These are phyloP conservation scores for Ametastegia equiseti DNA, from an alignment of 2,888 invertebrate species.

Conservation along the genomic window DNA sequence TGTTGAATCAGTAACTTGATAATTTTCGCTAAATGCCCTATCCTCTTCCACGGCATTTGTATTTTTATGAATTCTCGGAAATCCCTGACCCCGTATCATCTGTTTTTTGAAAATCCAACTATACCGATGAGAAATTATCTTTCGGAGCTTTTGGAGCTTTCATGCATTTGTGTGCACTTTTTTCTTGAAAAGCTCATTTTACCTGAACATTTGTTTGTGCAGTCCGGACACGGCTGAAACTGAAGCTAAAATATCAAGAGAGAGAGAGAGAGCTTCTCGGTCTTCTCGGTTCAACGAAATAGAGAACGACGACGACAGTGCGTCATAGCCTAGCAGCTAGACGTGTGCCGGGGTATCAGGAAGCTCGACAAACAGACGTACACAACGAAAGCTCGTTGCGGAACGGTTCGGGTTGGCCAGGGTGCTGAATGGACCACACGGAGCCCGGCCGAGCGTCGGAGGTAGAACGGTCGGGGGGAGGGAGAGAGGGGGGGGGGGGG, in stretches of 20 bases:
- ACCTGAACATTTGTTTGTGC: neutral
- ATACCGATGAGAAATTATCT: too few relatives aligned
- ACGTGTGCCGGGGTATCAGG: neutral
- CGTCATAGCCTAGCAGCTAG: constrained; percentile 24
- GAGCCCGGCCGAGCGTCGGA: constrained; percentile 57
- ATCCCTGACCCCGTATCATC: too few relatives aligned
- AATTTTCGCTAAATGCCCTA: too few relatives aligned
- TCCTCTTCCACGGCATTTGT: too few relatives aligned
- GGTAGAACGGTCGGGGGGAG: constrained; percentile 63
- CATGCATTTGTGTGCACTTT: too few relatives aligned
- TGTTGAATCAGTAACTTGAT: too few relatives aligned
- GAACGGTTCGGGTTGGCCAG: constrained; percentile 40
- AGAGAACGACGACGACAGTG: neutral
- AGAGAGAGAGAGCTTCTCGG: neutral
- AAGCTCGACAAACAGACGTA: constrained; percentile 35
- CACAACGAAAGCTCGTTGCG: constrained; percentile 18
- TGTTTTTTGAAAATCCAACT: too few relatives aligned
- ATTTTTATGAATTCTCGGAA: too few relatives aligned
- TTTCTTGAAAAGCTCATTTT: neutral
- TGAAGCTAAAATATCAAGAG: neutral
- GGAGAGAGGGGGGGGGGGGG: constrained; percentile 61
- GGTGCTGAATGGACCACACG: constrained; percentile 55
- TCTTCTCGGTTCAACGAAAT: neutral
- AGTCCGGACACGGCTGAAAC: neutral
- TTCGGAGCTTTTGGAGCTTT: too few relatives aligned